A percentile compares a stretch with the other conserved stretches of the same genome.
Conservation (phyloP, 2,797 vertebrate species). For the Prunella strophiata region DNA sequence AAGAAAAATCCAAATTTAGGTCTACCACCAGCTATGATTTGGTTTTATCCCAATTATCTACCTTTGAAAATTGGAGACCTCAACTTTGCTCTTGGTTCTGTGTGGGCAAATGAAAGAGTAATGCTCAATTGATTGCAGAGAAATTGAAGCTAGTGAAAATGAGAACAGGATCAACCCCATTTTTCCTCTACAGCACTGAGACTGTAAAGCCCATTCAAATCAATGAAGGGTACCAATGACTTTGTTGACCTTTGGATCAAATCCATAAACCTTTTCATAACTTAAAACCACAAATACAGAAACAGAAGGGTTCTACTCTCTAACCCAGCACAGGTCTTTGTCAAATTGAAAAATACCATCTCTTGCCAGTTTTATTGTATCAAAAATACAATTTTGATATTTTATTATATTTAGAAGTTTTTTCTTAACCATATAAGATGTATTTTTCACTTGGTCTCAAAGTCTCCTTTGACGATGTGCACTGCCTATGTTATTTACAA, state of each 20-base stretch:
- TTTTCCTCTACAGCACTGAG: conserved; percentile 10
- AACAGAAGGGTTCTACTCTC: neutral
- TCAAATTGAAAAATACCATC: neutral
- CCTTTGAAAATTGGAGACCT: neutral
- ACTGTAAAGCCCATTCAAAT: conserved; percentile 45
- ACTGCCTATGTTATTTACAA: neutral
- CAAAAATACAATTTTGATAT: neutral
- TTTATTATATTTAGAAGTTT: neutral
- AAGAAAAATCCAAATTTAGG: neutral
- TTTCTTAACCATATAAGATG: neutral
- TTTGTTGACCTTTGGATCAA: conserved; percentile 44
- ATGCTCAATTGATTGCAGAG: neutral
- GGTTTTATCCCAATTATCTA: neutral
- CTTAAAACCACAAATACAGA: conserved; percentile 46
- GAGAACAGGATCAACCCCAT: neutral
- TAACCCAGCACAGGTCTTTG: neutral
- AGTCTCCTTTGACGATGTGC: neutral
- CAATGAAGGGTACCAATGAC: conserved; percentile 22
- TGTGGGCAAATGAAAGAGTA: neutral
- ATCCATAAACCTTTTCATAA: conserved; percentile 36
- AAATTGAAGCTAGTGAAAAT: conserved; percentile 34
- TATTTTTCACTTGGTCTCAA: neutral
- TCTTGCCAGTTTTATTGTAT: neutral
- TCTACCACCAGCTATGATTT: neutral
- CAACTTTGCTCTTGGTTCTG: neutral